A percentile compares a stretch with the other conserved stretches of the same genome.
Conservation (phyloP, 2,797 vertebrate species). For the Acanthornis magna region DNA sequence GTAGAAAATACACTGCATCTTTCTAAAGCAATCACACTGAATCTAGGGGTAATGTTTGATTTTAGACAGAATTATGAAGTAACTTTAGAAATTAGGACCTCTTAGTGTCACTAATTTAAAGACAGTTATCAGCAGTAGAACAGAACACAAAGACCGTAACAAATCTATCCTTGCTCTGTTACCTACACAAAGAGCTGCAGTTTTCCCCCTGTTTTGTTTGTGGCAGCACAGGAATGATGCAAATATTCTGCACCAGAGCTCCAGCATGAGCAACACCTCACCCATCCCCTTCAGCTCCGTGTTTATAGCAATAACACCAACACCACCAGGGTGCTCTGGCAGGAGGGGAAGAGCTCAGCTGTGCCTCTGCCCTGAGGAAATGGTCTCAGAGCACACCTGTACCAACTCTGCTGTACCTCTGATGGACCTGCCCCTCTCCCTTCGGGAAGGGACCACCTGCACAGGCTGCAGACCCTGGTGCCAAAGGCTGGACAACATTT, state of each 20-base stretch:
- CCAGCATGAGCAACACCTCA: neutral
- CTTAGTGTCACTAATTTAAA: neutral
- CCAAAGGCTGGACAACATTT: neutral
- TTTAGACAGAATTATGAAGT: neutral
- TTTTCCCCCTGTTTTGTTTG: neutral
- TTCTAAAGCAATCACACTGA: neutral
- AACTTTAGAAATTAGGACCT: neutral
- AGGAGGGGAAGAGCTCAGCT: neutral
- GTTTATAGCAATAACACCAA: neutral
- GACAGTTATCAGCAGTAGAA: neutral
- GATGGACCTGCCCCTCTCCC: neutral
- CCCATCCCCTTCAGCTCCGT: neutral
- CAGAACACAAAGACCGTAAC: neutral
- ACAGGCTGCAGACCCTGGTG: neutral
- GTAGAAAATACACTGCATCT: neutral
- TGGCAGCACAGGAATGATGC: neutral
- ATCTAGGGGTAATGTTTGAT: neutral
- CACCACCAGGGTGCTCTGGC: neutral
- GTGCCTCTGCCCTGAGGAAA: neutral
- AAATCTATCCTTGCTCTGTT: neutral
- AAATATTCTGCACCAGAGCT: neutral
- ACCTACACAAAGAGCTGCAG: neutral
- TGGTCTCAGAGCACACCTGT: neutral
- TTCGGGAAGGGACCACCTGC: fast-evolving
- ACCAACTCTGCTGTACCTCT: neutral